phyloP scores from a whole-genome alignment of 2,888 invertebrate species.

The Patella caerulea region DNA sequence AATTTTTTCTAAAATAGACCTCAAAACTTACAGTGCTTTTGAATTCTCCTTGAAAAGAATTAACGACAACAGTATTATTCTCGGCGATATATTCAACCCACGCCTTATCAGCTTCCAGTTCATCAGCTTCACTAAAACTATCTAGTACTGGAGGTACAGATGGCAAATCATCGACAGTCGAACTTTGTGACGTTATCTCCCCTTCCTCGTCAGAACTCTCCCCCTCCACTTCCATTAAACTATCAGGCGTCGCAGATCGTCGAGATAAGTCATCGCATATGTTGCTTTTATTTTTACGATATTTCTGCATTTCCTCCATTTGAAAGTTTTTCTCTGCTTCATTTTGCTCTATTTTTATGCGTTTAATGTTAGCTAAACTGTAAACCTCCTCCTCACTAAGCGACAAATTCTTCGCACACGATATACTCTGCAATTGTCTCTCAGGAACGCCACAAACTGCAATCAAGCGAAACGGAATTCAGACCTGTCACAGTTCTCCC shows the following conservation, averaged over 20 bases:
- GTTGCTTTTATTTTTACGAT: constrained; percentile 38
- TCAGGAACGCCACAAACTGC: too few species aligned
- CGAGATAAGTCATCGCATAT: constrained; percentile 38
- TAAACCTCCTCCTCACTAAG: constrained; percentile 31
- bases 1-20: too few species aligned
- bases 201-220: constrained; percentile 44
- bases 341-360: constrained; percentile 51
- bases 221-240: constrained; percentile 36
- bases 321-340: constrained; percentile 65
- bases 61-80: constrained; percentile 77
- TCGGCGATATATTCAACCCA: constrained; percentile 76
- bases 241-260: constrained; percentile 26
- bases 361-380: constrained; percentile 48
- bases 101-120: constrained; percentile 74
- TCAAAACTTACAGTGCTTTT: constrained; percentile 76
- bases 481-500: too few species aligned
- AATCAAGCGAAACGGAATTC: too few species aligned
- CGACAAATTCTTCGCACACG: constrained; percentile 30
- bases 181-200: constrained; percentile 33
- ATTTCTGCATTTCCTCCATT: constrained; percentile 61
- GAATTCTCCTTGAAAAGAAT: constrained; percentile 79
- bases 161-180: constrained; percentile 32
- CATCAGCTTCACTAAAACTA: constrained; percentile 40
- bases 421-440: constrained; percentile 44
- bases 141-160: constrained; percentile 31